Evolutionary conservation across 2,113 vertebrate species (phyloP), one percentile per base, ranked within the genome.

Genomic region (Festucalex cinctus): DNA sequence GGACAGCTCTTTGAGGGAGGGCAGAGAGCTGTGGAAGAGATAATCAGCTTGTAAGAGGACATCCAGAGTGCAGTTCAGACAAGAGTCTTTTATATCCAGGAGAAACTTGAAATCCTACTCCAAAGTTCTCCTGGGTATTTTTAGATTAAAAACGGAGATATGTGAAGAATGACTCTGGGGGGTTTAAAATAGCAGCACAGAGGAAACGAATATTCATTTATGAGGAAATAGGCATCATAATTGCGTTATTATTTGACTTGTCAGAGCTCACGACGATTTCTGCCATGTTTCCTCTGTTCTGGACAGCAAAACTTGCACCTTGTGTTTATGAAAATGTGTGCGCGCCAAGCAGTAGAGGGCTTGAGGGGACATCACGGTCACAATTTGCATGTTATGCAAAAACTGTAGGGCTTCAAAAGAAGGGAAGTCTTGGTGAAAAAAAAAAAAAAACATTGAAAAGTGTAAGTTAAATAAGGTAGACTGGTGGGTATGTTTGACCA

Each of bases 1-100:
- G 68, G 91, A 79, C 79, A 85, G 79, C 85, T 93, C 92, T 73
- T 91, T 90, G 72, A 93, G 81, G 37, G 88, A 92, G 0, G 92
- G 92, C 81, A 93, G 88, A 74, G 90, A 85, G 74, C 92, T 93
- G 84, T 43, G 72, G 76, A 71, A 64, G 65, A 54, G 53, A 76
- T 58, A 65, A 81, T 82, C 56, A 83, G 56, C 37, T 62, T 63
- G 63, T 70, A 39, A 63, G 63, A 63, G 69, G 49, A 69, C 69
- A 74, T 59, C 41, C 36, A 35, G 54, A 76, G 75, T 65, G 73
- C 37, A 26, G 39, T 43, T 6, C n/a, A 69, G 59, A 66, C 56
- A 77, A 43, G 22, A 39, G 70, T 77, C 64, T 77, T 81, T 82
- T 78, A 66, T 63, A 80, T 76, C 63, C 57, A 73, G 63, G 69